Percentiles rank a stretch among this genome's conserved stretches.
Evolutionary conservation across 1,140 invertebrate species (phyloP).

Genomic region (Ceratoteleas bidentatus): DNA sequence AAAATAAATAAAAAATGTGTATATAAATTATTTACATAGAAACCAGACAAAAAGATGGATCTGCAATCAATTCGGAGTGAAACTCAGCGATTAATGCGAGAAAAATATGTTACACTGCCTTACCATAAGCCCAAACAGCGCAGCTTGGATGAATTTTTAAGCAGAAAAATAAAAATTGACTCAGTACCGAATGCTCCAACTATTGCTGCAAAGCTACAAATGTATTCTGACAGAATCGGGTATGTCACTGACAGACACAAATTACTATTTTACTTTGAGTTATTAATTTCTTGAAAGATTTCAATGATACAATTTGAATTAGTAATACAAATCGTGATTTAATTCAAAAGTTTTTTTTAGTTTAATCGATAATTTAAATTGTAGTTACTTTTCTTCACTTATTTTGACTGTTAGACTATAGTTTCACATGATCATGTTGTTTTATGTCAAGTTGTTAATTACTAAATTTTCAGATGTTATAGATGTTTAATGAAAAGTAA

Average conservation of each 20-base stretch:
- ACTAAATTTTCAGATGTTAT: too few relatives aligned
- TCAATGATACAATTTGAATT: too few relatives aligned
- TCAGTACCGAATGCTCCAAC: constrained; percentile 71
- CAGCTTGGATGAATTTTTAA: constrained; percentile 87
- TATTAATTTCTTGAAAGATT: too few relatives aligned
- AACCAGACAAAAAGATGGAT: constrained; percentile 66
- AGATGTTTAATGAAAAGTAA: too few relatives aligned
- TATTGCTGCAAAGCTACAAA: constrained; percentile 74
- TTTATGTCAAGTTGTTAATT: too few relatives aligned
- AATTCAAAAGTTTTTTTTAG: too few relatives aligned
- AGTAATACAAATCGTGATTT: too few relatives aligned
- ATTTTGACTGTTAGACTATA: too few relatives aligned
- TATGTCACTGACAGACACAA: constrained; percentile 38
- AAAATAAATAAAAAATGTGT: background rate
- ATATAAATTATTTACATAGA: background rate
- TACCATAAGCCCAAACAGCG: constrained; percentile 90
- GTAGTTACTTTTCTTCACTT: too few relatives aligned
- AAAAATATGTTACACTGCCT: constrained; percentile 86
- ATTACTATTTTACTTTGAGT: too few relatives aligned
- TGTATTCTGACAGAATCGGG: constrained; percentile 74
- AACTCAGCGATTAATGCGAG: constrained; percentile 86
- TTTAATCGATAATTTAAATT: too few relatives aligned
- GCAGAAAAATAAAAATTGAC: constrained; percentile 71
- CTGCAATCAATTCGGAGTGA: constrained; percentile 82
- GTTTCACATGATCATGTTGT: too few relatives aligned